phyloP scores from a whole-genome alignment of 2,888 invertebrate genomes.

The Andricus quercusramuli region DNA sequence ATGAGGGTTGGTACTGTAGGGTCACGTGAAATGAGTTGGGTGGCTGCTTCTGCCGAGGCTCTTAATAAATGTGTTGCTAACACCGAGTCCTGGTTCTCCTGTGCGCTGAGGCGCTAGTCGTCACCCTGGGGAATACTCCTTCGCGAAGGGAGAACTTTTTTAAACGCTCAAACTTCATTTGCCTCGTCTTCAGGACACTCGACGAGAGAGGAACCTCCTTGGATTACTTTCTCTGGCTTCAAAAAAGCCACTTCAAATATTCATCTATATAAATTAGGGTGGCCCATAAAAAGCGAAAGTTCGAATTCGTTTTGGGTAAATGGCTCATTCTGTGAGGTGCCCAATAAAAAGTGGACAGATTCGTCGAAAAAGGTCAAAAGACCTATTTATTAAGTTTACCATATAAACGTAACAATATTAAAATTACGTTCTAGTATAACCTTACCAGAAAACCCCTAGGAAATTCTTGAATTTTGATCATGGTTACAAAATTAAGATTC shows the following conservation, averaged over 20 bases:
- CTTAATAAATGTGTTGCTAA: constrained; percentile 75
- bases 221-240: constrained; percentile 13
- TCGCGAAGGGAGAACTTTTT: constrained; percentile 74
- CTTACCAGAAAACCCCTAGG: too few relatives aligned
- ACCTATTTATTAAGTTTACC: too few relatives aligned
- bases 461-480: too few relatives aligned
- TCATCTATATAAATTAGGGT: too few relatives aligned
- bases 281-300: too few relatives aligned
- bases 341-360: too few relatives aligned
- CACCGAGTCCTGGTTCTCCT: constrained; percentile 49
- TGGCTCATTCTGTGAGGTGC: too few relatives aligned
- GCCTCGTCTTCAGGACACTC: constrained; percentile 40
- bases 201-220: constrained; percentile 1
- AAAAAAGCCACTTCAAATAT: background rate
- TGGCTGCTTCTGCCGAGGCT: constrained; percentile 47
- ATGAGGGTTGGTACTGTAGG: constrained; percentile 64
- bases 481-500: too few relatives aligned
- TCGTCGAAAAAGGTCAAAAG: too few relatives aligned
- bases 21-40: constrained; percentile 59
- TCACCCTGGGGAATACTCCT: constrained; percentile 69
- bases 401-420: too few relatives aligned
- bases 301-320: too few relatives aligned
- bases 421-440: too few relatives aligned
- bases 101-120: constrained; percentile 54
- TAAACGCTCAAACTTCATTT: constrained; percentile 65